phyloP scores from a whole-genome alignment of 2,113 vertebrate species.

The Abramis brama region DNA sequence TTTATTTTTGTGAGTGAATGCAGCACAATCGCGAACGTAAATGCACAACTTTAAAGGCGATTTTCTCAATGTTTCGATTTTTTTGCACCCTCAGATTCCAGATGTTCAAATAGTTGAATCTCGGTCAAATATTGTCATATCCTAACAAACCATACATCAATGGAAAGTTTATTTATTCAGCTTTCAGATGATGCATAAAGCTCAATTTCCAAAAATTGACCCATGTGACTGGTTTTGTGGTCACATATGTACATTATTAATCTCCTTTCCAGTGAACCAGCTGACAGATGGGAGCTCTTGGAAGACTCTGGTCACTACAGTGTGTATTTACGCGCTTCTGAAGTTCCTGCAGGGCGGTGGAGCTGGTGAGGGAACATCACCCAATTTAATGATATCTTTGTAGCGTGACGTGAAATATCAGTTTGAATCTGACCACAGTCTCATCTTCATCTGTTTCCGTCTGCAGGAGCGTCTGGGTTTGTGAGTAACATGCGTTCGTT shows the following conservation, averaged over 20 bases:
- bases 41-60: no score
- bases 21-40: no score
- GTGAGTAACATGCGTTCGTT: constrained; percentile 91
- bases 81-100: no score
- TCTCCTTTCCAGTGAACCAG: constrained; percentile 80
- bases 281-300: constrained; percentile 81
- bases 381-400: background rate
- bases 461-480: constrained; percentile 83
- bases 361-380: constrained; percentile 76
- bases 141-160: no score
- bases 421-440: background rate
- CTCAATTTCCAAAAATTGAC: no score
- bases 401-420: background rate
- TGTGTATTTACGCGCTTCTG: constrained; percentile 84
- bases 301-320: constrained; percentile 81
- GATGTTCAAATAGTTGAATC: no score
- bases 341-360: constrained; percentile 95
- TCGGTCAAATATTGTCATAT: no score
- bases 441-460: background rate
- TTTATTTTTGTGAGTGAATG: no score
- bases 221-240: no score
- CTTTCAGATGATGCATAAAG: no score
- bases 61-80: no score
- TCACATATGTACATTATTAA: background rate
- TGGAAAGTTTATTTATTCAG: no score